Base-by-base conservation (phyloP, 2,888 invertebrate genomes). In the Brenthis daphne region DNA sequence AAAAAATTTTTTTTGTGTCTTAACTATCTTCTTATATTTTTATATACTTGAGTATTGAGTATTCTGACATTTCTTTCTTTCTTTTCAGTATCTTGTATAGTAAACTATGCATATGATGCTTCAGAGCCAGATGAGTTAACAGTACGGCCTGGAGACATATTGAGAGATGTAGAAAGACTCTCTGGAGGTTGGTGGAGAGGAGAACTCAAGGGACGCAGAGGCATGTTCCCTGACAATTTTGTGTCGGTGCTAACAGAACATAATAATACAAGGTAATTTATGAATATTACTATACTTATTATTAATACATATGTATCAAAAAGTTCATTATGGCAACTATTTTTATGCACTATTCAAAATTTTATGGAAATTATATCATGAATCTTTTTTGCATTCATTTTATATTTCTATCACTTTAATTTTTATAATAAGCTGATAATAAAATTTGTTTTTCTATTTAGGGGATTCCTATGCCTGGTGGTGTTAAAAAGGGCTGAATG, bases 191-290 rank as follows among this genome's bases (percentile, higher is more conserved):
- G 98, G 98, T 98, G 97, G 96, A 95, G 97, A 85, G 98, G 98
- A n/a, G 96, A 96, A 70, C 90, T 98, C 66, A 93, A 92, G 70
- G 97, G 97, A 70, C 95, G 95, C 80, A 94, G 94, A 72, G 98
- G 98, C 79, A 95, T 98, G 94, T 98, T 98, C 90, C 98, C 98
- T 3, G 98, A 98, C 85, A 98, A 98, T 89, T 98, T 98, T 93
- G 98, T 98, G 24, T 95, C 95, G 77, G 89, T 96, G 74, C 82
- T 95, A 67, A 82, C 82, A 11, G 91, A 91, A 69, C 84, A 86
- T 57, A 79, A 79, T 74, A 82, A 83, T 84, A 72, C 86, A 71
- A 93, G 94, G 94, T 94, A 67, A 81, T 73, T 20, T 54, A 20
- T 33, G n/a, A 29, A 16, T 48, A 20, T 29, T 61, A 58, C 20